Evolutionary conservation across 2,113 vertebrate species (phyloP).

Genomic region (Haemorhous mexicanus): DNA sequence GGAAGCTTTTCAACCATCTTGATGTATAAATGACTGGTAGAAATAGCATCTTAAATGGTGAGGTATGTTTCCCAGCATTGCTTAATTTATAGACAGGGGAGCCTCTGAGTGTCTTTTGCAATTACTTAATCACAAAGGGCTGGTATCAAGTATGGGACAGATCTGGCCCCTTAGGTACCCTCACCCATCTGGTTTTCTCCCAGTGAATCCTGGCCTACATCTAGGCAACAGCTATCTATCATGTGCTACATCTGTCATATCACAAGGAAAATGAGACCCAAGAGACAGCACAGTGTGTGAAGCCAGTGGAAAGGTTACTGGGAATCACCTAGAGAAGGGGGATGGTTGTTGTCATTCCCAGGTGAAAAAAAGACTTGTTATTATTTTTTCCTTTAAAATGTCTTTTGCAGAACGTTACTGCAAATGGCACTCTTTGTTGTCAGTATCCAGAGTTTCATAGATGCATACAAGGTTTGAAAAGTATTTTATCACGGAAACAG

Average conservation of each 20-base stretch:
- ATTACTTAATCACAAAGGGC: neutral
- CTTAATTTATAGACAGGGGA: neutral
- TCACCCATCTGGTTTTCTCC: neutral
- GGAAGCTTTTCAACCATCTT: neutral
- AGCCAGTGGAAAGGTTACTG: neutral
- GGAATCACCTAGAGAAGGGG: neutral
- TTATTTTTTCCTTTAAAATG: neutral
- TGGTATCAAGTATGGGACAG: neutral
- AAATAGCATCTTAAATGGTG: neutral
- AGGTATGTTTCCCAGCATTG: neutral
- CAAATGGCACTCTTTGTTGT: neutral
- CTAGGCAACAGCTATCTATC: neutral
- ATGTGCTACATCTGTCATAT: rapidly evolving
- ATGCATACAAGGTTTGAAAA: neutral
- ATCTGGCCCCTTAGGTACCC: neutral
- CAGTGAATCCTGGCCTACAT: neutral
- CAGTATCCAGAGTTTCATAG: neutral
- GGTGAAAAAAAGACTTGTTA: neutral
- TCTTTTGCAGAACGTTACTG: neutral
- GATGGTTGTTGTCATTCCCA: neutral
- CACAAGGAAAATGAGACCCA: neutral
- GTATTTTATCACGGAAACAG: neutral
- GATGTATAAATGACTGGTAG: neutral
- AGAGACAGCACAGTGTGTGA: neutral
- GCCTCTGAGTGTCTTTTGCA: neutral